These are phyloP conservation scores for Coecobrya sp. DNA, from an alignment of 2,888 invertebrate species.

Conservation along the genomic window DNA sequence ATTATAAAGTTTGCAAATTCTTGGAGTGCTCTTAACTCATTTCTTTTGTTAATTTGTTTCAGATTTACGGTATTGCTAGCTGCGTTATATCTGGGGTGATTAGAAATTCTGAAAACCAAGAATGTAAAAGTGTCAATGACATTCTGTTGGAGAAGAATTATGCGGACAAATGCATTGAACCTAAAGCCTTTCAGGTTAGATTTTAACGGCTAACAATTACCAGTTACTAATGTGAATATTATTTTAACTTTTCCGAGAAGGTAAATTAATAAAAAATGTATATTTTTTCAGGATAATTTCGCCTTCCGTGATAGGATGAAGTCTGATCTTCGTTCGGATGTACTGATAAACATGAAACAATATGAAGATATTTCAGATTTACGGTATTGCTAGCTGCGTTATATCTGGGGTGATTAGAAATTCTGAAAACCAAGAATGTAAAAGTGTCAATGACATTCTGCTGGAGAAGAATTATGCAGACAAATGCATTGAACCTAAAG, in stretches of 20 bases:
- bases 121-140: constrained; percentile 38
- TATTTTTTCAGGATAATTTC: constrained; percentile 52
- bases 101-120: constrained; percentile 79
- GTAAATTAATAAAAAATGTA: too few relatives aligned
- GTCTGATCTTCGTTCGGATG: background rate
- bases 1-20: background rate
- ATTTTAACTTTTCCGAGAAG: too few relatives aligned
- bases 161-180: constrained; percentile 89
- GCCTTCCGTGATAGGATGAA: constrained; percentile 13
- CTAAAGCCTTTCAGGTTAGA: background rate
- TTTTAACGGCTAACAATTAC: too few relatives aligned
- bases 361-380: constrained; percentile 89
- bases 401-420: constrained; percentile 91
- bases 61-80: constrained; percentile 94
- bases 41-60: constrained; percentile 65
- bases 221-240: too few relatives aligned
- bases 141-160: constrained; percentile 90
- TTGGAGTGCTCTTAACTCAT: background rate
- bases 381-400: constrained; percentile 93
- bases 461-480: constrained; percentile 91
- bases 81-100: constrained; percentile 92
- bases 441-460: constrained; percentile 87
- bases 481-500: constrained; percentile 51
- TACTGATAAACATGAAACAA: too few relatives aligned
- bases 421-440: background rate